Base-by-base conservation (phyloP, 2,888 invertebrate genomes). In the Octodonta nipae region DNA sequence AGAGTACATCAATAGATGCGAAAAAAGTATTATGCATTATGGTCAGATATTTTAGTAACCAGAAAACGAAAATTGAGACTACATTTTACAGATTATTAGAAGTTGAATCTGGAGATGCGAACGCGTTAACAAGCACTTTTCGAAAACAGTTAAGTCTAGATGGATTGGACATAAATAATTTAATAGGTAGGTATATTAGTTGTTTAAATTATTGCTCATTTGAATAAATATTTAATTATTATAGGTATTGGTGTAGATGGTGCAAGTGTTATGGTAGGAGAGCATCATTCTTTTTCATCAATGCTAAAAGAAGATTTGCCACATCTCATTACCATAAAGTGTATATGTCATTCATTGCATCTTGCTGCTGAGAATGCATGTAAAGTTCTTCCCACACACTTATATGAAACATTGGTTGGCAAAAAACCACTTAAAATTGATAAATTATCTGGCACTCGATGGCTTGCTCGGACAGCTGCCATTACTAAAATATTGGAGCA, bases 231-330 rank as follows among this genome's bases (percentile, higher is more conserved):
- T n/a, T n/a, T n/a, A n/a, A n/a, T n/a, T n/a, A 6, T 20, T 7
- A 20, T 20, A 20, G 20, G 20, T 7, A n/a, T 20, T 7, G 20
- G 20, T 6, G 20, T 20, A 20, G 20, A 20, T 20, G 20, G 20
- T 20, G 20, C n/a, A 20, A 20, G n/a, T 20, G 20, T 20, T n/a
- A 20, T 20, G 20, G 20, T 20, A 20, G 20, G 20, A 7, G n/a
- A 20, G 20, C 20, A 20, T n/a, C 6, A 20, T n/a, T 20, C 20
- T 20, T 20, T 20, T 20, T 20, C 20, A n/a, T 7, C n/a, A 6
- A 6, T 7, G 6, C 20, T 20, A 20, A 20, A 20, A n/a, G 20
- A n/a, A n/a, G n/a, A n/a, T n/a, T n/a, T n/a, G n/a, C n/a, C n/a
- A n/a, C n/a, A n/a, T n/a, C n/a, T n/a, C n/a, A n/a, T n/a, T n/a